These are phyloP conservation scores for Sesia apiformis DNA, from an alignment of 2,888 invertebrate species.

Conservation along the genomic window DNA sequence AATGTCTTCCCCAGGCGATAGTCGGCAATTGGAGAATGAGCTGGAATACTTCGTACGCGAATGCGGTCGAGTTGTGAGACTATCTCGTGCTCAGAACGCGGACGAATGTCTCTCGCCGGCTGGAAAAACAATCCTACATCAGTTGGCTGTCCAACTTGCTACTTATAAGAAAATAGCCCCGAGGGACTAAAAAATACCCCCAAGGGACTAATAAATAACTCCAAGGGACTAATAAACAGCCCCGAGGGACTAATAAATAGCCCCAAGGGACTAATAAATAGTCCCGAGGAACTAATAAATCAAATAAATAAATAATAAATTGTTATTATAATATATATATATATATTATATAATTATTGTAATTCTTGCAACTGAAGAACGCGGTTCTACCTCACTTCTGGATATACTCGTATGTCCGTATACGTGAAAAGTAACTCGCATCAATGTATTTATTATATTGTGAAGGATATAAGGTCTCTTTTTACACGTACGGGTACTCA, in stretches of 20 bases:
- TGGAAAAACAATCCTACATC: constrained; percentile 83
- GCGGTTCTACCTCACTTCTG: too few relatives aligned
- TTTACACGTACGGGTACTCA: too few relatives aligned
- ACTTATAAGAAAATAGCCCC: constrained; percentile 85
- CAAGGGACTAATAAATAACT: constrained; percentile 71
- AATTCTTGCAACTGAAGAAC: too few relatives aligned
- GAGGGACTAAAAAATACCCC: constrained; percentile 55
- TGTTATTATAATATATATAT: too few relatives aligned
- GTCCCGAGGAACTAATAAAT: constrained; percentile 41
- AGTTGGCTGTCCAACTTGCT: constrained; percentile 84
- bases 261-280: constrained; percentile 70
- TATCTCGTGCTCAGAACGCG: constrained; percentile 83
- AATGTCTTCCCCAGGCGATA: constrained; percentile 34
- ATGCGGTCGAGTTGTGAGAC: constrained; percentile 85
- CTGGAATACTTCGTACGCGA: constrained; percentile 93
- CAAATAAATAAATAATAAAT: too few relatives aligned
- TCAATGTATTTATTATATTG: too few relatives aligned
- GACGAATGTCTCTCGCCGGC: constrained; percentile 64
- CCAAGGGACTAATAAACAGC: constrained; percentile 72
- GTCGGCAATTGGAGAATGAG: constrained; percentile 78
- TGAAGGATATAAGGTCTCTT: too few relatives aligned
- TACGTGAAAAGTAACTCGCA: too few relatives aligned
- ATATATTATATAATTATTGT: too few relatives aligned
- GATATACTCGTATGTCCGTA: too few relatives aligned
- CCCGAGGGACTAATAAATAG: constrained; percentile 71